These are phyloP conservation scores for Labeo catla DNA, from an alignment of 2,113 vertebrate species.

Conservation along the genomic window DNA sequence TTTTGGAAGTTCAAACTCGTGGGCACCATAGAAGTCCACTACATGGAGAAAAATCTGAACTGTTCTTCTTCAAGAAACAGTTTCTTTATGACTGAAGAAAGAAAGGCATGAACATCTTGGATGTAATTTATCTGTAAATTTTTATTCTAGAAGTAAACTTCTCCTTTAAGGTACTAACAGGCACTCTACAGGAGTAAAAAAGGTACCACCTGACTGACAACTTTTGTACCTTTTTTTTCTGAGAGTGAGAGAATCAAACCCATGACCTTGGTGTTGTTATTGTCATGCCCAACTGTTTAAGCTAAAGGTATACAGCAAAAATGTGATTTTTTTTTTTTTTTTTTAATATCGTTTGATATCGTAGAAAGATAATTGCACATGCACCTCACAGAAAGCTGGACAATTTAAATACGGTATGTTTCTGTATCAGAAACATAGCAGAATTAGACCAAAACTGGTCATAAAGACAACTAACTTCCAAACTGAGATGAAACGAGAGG, in stretches of 20 bases:
- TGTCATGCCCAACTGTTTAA: neutral
- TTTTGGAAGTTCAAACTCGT: neutral
- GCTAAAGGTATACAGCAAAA: neutral
- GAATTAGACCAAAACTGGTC: neutral
- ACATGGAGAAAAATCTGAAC: no score
- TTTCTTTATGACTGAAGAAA: no score
- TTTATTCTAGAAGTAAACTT: no score
- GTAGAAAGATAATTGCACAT: neutral
- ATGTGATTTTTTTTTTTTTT: no score
- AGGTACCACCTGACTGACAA: no score
- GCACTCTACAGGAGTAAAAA: no score
- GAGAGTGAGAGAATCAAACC: neutral
- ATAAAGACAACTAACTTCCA: neutral
- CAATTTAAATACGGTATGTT: neutral
- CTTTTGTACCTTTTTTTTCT: neutral
- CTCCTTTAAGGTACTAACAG: no score
- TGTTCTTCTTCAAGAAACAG: no score
- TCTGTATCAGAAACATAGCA: neutral
- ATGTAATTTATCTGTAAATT: no score
- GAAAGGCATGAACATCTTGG: no score
- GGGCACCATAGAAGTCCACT: no score
- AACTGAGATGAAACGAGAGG: neutral
- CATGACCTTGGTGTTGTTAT: neutral
- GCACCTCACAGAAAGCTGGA: neutral
- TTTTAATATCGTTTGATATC: neutral